Evolutionary conservation across 2,888 invertebrate genomes (phyloP).

Genomic region (Acronicta alni): DNA sequence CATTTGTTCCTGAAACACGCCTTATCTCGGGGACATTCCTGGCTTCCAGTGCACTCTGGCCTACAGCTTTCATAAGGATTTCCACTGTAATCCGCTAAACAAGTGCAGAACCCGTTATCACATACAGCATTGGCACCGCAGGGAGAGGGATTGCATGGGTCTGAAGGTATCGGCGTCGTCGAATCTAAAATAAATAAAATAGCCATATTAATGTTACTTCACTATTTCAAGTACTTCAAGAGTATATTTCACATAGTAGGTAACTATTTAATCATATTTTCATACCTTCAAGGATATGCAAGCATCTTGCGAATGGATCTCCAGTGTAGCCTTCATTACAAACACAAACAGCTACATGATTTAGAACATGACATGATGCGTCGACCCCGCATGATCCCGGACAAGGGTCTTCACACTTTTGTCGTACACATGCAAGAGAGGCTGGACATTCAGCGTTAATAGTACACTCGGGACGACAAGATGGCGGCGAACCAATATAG

Average conservation of each 20-base stretch:
- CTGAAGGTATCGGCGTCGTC: conserved; percentile 76
- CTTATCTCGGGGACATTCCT: conserved; percentile 92
- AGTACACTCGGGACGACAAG: conserved; percentile 94
- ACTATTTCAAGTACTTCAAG: neutral
- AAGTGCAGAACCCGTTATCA: conserved; percentile 91
- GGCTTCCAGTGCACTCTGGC: conserved; percentile 92
- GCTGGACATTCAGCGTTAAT: conserved; percentile 94
- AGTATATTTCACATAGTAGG: neutral
- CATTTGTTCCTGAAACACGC: conserved; percentile 93
- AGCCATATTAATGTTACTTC: conserved; percentile 1
- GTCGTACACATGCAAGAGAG: conserved; percentile 93
- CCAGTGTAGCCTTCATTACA: conserved; percentile 93
- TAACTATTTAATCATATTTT: neutral
- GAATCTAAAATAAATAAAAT: conserved; percentile 70
- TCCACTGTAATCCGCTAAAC: conserved; percentile 91
- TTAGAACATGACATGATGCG: conserved; percentile 93
- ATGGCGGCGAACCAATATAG: conserved; percentile 94
- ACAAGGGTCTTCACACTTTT: conserved; percentile 95
- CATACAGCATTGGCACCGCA: conserved; percentile 93
- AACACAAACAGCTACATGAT: conserved; percentile 94
- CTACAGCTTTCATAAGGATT: conserved; percentile 92
- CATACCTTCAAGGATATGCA: conserved; percentile 85
- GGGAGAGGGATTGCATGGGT: conserved; percentile 92
- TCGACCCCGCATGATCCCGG: conserved; percentile 95
- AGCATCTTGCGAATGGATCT: conserved; percentile 94